phyloP scores from a whole-genome alignment of 2,113 vertebrate genomes.

The Oryzias melastigma region DNA sequence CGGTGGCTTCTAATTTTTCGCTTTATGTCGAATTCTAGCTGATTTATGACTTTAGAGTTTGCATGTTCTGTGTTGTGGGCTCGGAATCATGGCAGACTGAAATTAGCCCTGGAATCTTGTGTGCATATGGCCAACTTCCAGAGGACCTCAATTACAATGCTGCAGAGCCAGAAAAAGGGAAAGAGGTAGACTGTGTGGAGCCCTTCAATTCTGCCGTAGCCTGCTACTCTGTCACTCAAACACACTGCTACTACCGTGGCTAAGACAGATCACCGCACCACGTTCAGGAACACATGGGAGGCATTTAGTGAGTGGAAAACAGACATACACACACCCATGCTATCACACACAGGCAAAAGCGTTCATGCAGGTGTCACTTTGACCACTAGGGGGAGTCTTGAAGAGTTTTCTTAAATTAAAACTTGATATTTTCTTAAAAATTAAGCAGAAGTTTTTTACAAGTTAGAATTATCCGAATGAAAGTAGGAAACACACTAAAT shows the following conservation, averaged over 20 bases:
- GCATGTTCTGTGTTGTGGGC: constrained; percentile 48
- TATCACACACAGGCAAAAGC: constrained; percentile 12
- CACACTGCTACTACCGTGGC: constrained; percentile 58
- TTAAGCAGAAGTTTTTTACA: constrained; percentile 3
- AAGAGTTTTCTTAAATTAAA: constrained; percentile 9
- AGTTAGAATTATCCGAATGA: too few relatives aligned
- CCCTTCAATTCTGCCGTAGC: constrained; percentile 65
- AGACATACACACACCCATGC: constrained; percentile 7
- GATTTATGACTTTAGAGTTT: constrained; percentile 44
- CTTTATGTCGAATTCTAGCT: constrained; percentile 22
- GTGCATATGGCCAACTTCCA: constrained; percentile 72
- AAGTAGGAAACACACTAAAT: too few relatives aligned
- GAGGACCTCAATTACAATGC: constrained; percentile 78
- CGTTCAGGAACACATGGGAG: constrained; percentile 39
- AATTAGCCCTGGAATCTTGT: constrained; percentile 73
- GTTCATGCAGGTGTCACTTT: constrained; percentile 29
- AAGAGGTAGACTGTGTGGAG: constrained; percentile 77
- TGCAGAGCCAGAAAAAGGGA: constrained; percentile 73
- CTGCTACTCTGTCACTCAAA: constrained; percentile 63
- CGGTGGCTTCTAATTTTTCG: constrained; percentile 3
- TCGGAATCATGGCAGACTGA: constrained; percentile 64
- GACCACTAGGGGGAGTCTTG: constrained; percentile 65
- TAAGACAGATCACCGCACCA: constrained; percentile 40
- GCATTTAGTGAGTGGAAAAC: constrained; percentile 23
- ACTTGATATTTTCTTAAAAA: constrained; percentile 28